These are phyloP conservation scores for Drosophila nr. fundita DNA, from an alignment of 2,888 invertebrate species.

Conservation along the genomic window DNA sequence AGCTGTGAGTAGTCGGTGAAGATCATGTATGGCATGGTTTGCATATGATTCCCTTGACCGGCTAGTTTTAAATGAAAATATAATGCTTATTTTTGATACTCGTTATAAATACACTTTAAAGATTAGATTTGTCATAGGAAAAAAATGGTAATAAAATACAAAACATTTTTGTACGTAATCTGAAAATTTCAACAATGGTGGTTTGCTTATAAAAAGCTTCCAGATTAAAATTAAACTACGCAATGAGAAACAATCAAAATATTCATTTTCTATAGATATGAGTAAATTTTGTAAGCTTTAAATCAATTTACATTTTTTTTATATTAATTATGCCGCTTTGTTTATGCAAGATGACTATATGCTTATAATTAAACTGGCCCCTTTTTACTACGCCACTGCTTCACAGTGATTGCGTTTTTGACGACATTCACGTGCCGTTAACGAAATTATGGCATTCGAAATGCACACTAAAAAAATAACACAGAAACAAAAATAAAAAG, in stretches of 20 bases:
- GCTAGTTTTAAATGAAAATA: not conserved
- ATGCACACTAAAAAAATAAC: not conserved
- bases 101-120: conserved; percentile 1
- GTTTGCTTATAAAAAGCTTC: not conserved
- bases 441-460: conserved; percentile 13
- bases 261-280: not conserved
- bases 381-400: not conserved
- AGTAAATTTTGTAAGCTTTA: not conserved
- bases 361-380: not conserved
- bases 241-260: not conserved
- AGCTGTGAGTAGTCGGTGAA: not conserved
- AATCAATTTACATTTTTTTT: not conserved
- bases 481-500: conserved; percentile 4
- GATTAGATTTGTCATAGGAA: conserved; percentile 10
- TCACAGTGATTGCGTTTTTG: not conserved
- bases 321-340: not conserved
- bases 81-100: not conserved
- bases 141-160: not conserved
- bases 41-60: not conserved
- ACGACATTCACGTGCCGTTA: conserved; percentile 15
- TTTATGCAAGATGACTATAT: not conserved
- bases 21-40: not conserved
- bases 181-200: not conserved
- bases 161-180: not conserved
- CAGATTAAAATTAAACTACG: not conserved